Evolutionary conservation across 2,888 invertebrate species (phyloP), one percentile per base, ranked within the genome.

Genomic region (Andrena fulva): DNA sequence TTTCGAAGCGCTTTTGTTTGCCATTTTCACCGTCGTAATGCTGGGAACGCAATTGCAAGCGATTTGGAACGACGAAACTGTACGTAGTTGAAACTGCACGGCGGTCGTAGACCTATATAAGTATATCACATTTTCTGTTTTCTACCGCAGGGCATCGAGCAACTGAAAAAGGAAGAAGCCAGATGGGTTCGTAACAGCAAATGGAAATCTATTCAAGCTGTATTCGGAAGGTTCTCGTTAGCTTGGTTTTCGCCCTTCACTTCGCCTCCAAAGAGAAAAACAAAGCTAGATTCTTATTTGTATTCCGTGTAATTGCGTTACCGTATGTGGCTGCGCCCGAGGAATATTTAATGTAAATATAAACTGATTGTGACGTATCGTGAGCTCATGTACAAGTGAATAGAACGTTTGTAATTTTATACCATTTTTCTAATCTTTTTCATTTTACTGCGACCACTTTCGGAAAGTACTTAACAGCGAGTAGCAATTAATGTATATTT

Each of bases 21-120:
- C 99, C 29, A 98, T 99, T 89, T 99, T 99, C 94, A 99, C 99
- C 0, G 97, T 97, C 33, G 98, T 99, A 59, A 99, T 99, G 99
- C 96, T 99, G 90, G 98, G 98, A 66, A 99, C 99, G 0, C 99
- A 99, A 94, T 94, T 99, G 59, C 98, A 98, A 92, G 99, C 99
- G 33, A 99, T 99, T 92, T 98, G 99, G 96, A 98, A 98, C 92
- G 99, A 99, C 94, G 99, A 99, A 95, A 99, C 99, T 89, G 98
- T 97, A 94, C 94, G 88, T 90, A 80, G 42, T 70, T 31, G 2
- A 33, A 20, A 56, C 5, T 1, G n/a, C 7, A 35, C 6, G 0
- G 1, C 52, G 35, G 1, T 56, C 5, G 20, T n/a, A 56, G 50
- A 16, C 4, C 10, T 2, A 12, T 35, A 35, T 35, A 35, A 2